These are phyloP conservation scores for Cervus canadensis DNA, from an alignment of 2,113 vertebrate species.

Conservation along the genomic window DNA sequence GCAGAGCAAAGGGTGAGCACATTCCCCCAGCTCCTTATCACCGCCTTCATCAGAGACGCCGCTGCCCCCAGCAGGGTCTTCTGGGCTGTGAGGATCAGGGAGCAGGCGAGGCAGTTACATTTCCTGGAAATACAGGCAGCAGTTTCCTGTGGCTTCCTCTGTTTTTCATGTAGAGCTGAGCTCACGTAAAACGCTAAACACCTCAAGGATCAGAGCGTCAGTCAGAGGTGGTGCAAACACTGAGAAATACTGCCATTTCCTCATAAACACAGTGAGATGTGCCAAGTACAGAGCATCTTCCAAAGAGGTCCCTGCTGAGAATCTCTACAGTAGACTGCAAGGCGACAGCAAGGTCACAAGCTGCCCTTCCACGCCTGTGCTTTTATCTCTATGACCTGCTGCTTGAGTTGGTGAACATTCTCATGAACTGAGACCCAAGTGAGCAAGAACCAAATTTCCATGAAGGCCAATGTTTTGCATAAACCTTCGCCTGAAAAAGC, in stretches of 20 bases:
- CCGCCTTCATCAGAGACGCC: background rate
- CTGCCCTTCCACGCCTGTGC: background rate
- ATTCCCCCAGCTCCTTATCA: conserved; percentile 22
- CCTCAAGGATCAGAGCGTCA: conserved; percentile 61
- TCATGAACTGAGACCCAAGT: conserved; percentile 11
- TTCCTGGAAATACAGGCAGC: conserved; percentile 75
- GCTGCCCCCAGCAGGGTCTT: background rate
- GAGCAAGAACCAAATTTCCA: conserved; percentile 44
- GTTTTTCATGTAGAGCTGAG: conserved; percentile 70
- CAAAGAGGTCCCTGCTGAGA: background rate
- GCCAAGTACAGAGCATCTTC: background rate
- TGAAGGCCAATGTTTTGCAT: conserved; percentile 52
- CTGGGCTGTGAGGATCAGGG: conserved; percentile 13
- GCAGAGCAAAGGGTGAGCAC: background rate
- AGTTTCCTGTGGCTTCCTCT: conserved; percentile 74
- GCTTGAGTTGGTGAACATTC: background rate
- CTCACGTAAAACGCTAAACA: conserved; percentile 62
- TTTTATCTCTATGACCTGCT: background rate
- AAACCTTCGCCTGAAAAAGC: conserved; percentile 44
- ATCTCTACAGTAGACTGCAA: background rate
- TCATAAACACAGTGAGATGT: conserved; percentile 52
- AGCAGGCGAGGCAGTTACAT: conserved; percentile 54
- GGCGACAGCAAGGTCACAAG: background rate
- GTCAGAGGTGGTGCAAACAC: background rate
- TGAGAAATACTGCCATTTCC: conserved; percentile 53